Percentiles rank a stretch among this genome's conserved stretches.
Conservation (phyloP, 2,113 vertebrate species). For the Nothocercus julius region DNA sequence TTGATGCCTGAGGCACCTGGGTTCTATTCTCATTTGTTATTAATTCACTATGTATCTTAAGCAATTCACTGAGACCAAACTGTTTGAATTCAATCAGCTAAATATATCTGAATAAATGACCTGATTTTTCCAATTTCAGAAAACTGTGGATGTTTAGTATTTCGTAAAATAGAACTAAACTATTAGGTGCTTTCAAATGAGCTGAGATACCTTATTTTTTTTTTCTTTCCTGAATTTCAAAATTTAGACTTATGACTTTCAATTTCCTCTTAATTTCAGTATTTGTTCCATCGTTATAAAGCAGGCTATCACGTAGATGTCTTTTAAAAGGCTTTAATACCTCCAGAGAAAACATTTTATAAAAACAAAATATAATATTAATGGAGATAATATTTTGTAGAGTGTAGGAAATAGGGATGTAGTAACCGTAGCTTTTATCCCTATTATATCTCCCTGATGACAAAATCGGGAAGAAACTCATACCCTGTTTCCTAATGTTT, state of each 20-base stretch:
- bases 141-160: not conserved
- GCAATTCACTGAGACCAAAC: not conserved
- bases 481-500: not conserved
- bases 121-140: not conserved
- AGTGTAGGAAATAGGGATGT: not conserved
- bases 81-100: not conserved
- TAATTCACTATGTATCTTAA: conserved; percentile 14
- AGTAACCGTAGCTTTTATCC: not conserved
- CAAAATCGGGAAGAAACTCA: not conserved
- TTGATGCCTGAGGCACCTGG: not conserved
- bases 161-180: not conserved
- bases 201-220: not conserved
- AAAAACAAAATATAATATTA: not conserved
- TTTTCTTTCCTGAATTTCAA: not conserved
- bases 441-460: not conserved
- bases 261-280: not conserved
- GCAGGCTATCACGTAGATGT: too few relatives aligned
- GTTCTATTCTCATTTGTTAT: not conserved
- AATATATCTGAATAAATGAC: not conserved
- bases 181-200: not conserved
- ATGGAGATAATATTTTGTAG: not conserved
- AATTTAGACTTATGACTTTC: not conserved
- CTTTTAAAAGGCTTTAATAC: not conserved
- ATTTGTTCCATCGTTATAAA: not conserved
- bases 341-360: not conserved